Base-by-base conservation (phyloP, 2,888 invertebrate species). In the Diarsia mendica region DNA sequence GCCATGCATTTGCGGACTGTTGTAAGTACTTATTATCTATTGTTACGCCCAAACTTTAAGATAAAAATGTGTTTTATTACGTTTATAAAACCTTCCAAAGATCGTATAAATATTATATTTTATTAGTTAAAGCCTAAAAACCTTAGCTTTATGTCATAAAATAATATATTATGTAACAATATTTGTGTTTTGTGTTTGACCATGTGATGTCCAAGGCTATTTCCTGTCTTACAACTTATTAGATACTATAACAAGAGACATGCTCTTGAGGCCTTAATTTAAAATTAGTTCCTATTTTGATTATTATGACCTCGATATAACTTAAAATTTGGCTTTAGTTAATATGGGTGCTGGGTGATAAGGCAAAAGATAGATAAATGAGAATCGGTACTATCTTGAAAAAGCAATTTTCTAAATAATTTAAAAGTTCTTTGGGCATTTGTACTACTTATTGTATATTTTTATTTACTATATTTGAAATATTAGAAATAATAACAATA, bases 1-100 rank as follows among this genome's bases (percentile, higher is more conserved):
- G 96, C 96, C 61, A 94, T 96, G 95, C 96, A 97, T 92, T 93
- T 96, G 78, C 94, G 96, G 15, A 96, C 96, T 92, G 94, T 96
- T 80, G 96, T 96, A 88, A 96, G 96, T 93, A 89, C 8, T 18
- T 70, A 70, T 78, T 77, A 55, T 65, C 13, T 33, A 23, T 48
- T 77, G 53, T 75, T 71, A 67, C 18, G 15, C n/a, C 18, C 13
- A 53, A 67, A 67, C 53, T 72, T 63, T 23, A n/a, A 0, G 20
- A 46, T 51, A 15, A n/a, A 63, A 72, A 64, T 55, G 39, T 2
- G 39, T 49, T 73, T 48, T 33, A 49, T 2, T 15, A 55, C 5
- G 0, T 53, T 39, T 55, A 13, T 3, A 51, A n/a, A n/a, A 39
- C 5, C 8, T n/a, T 73, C 10, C 11, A 55, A 23, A 1, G 1